Conservation (phyloP, 2,797 vertebrate species). For the Prunella strophiata region DNA sequence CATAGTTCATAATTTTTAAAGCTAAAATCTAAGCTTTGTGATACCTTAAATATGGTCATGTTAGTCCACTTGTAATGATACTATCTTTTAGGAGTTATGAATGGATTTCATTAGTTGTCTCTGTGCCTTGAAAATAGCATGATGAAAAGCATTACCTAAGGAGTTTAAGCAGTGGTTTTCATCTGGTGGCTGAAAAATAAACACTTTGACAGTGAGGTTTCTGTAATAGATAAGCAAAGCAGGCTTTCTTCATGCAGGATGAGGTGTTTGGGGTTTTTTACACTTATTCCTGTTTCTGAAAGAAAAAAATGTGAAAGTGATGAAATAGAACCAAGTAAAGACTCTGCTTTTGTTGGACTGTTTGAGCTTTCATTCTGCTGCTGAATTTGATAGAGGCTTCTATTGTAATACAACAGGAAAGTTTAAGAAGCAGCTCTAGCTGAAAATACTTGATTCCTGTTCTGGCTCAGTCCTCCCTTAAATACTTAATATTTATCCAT, state of each 20-base stretch:
- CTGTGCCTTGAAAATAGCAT: background rate
- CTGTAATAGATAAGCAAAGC: background rate
- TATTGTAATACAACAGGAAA: background rate
- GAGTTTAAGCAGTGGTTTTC: conserved; percentile 8
- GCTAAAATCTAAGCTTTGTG: background rate
- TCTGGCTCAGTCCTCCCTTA: background rate
- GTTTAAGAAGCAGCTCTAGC: background rate
- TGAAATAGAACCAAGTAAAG: background rate
- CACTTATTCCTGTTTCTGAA: background rate
- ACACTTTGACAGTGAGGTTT: background rate
- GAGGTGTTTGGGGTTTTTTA: background rate
- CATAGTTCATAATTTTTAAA: background rate
- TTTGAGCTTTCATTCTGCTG: background rate
- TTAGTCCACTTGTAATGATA: background rate
- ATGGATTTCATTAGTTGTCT: background rate
- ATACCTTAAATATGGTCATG: background rate
- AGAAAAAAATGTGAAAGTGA: background rate
- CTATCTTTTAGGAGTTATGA: background rate
- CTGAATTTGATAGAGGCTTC: background rate
- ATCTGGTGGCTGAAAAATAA: conserved; percentile 9
- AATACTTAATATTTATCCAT: background rate
- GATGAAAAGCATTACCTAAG: background rate
- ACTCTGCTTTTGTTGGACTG: background rate
- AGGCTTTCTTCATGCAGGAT: background rate
- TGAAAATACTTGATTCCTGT: background rate